Percentiles rank a stretch among this genome's conserved stretches.
Evolutionary conservation across 2,113 vertebrate species (phyloP).

Genomic region (Odobenus rosmarus): DNA sequence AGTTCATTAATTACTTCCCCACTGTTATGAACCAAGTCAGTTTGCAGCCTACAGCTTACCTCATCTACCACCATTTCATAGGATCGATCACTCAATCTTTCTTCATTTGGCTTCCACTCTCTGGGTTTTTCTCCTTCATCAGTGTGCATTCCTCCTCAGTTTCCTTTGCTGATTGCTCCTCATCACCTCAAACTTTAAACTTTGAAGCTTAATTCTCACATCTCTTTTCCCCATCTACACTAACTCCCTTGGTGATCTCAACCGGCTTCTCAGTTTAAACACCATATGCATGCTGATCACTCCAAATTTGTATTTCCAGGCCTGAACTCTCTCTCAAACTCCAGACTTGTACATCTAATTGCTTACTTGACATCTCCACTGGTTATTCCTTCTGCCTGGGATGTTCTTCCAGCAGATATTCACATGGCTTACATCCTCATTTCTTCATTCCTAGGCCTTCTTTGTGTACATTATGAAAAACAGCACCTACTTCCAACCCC

Average conservation of each 20-base stretch:
- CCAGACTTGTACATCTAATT: background rate
- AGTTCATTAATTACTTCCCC: background rate
- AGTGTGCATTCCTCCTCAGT: background rate
- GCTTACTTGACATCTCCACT: background rate
- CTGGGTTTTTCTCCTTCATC: background rate
- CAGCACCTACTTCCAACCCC: background rate
- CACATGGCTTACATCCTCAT: background rate
- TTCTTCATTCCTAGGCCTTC: no score
- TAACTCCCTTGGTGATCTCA: background rate
- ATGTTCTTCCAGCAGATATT: background rate
- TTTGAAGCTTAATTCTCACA: background rate
- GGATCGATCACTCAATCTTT: background rate
- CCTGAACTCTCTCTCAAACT: background rate
- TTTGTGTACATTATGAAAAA: background rate
- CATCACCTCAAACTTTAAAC: background rate
- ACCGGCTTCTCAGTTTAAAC: background rate
- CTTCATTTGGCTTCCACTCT: background rate
- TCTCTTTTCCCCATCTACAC: background rate
- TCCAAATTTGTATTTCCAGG: background rate
- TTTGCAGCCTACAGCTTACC: background rate
- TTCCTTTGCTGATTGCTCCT: background rate
- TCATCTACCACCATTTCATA: background rate
- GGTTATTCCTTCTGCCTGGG: background rate
- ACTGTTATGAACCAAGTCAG: fast-evolving
- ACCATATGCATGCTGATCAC: background rate